phyloP scores from a whole-genome alignment of 2,888 invertebrate species.

The Punctoribates punctum region DNA sequence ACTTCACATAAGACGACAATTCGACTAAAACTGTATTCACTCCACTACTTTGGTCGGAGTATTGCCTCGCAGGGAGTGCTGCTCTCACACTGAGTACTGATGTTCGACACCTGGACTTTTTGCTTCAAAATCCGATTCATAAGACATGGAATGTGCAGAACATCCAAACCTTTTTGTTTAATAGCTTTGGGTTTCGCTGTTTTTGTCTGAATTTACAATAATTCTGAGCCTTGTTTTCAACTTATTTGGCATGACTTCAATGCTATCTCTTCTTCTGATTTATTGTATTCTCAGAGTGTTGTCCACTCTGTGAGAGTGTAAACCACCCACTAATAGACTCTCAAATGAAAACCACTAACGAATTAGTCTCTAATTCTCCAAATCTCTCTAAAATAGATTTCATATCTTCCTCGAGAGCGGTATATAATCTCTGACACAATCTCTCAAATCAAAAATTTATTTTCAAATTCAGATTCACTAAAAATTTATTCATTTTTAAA shows the following conservation, averaged over 20 bases:
- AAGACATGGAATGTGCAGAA: conserved; percentile 14
- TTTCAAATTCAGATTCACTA: neutral
- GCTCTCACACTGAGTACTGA: neutral
- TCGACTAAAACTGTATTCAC: neutral
- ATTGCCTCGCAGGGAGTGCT: conserved; percentile 4
- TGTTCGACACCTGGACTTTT: conserved; percentile 34
- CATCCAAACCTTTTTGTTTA: neutral
- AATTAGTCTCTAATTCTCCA: neutral
- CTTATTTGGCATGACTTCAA: conserved; percentile 11
- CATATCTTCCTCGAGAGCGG: neutral
- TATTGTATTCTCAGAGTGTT: neutral
- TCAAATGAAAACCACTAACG: neutral
- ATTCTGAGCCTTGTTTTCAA: conserved; percentile 18
- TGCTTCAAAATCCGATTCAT: neutral
- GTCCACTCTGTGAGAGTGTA: too few relatives aligned
- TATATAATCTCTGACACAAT: neutral
- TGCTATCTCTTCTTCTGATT: neutral
- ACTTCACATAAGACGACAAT: conserved; percentile 18
- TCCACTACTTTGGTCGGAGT: neutral
- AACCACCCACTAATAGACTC: conserved; percentile 30
- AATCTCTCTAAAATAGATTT: too few relatives aligned
- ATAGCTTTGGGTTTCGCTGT: neutral
- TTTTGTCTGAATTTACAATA: neutral
- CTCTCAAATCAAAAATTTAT: neutral
- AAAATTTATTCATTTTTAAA: neutral